Conservation (phyloP, 2,113 vertebrate genomes). For the Chionis minor region DNA sequence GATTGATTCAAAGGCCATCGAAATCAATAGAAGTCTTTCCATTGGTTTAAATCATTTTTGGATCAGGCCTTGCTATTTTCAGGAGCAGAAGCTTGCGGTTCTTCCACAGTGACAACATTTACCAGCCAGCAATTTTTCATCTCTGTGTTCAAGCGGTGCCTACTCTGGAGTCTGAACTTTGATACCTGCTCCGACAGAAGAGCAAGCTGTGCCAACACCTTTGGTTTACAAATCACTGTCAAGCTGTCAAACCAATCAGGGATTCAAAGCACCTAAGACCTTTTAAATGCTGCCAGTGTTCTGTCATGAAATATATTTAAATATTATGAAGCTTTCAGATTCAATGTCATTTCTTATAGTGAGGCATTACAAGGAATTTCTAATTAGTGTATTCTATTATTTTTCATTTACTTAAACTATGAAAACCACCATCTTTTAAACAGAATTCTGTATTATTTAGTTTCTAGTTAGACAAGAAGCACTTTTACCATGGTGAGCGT, state of each 20-base stretch:
- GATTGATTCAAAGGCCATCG: not conserved
- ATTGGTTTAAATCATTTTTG: not conserved
- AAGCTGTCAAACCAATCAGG: slow-evolving; percentile 48
- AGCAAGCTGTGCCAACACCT: slow-evolving; percentile 6
- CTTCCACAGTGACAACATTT: not conserved
- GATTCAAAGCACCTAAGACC: slow-evolving; percentile 10
- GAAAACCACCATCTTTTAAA: not conserved
- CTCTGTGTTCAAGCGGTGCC: not conserved
- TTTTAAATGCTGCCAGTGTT: slow-evolving; percentile 27
- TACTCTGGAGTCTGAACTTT: slow-evolving; percentile 42
- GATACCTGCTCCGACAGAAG: slow-evolving; percentile 30
- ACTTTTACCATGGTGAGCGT: not conserved
- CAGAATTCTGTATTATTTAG: not conserved
- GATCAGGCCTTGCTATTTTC: not conserved
- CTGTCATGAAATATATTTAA: slow-evolving; percentile 51
- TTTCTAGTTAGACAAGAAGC: not conserved
- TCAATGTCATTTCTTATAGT: slow-evolving; percentile 26
- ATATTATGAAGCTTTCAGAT: slow-evolving; percentile 1
- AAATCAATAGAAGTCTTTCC: not conserved
- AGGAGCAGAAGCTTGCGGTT: not conserved
- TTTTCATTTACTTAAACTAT: not conserved
- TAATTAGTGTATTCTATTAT: not conserved
- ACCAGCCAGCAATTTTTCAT: slow-evolving; percentile 26
- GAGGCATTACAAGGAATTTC: slow-evolving; percentile 19
- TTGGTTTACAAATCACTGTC: slow-evolving; percentile 18